Percentiles rank a stretch among this genome's conserved stretches.
Conservation (phyloP, 2,113 vertebrate genomes). For the Petromus typicus region DNA sequence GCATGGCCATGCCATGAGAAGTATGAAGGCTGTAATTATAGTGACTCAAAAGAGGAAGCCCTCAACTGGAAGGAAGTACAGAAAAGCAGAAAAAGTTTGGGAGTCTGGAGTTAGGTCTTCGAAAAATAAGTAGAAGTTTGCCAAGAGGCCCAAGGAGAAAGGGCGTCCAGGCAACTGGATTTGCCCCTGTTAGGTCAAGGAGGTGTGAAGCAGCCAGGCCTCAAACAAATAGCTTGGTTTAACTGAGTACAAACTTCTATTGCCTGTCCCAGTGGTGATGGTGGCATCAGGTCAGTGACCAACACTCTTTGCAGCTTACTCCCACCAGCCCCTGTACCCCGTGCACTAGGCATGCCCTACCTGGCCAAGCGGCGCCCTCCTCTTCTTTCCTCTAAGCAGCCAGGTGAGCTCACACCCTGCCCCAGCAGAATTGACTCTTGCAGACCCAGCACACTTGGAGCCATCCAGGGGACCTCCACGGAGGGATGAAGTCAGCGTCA, state of each 20-base stretch:
- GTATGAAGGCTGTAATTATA: constrained; percentile 27
- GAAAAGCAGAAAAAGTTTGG: constrained; percentile 66
- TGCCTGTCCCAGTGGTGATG: background rate
- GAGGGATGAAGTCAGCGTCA: background rate
- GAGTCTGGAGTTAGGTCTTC: constrained; percentile 54
- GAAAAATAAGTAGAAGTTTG: constrained; percentile 60
- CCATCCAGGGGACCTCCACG: background rate
- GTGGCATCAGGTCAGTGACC: constrained; percentile 3
- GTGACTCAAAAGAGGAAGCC: constrained; percentile 17
- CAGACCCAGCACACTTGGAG: background rate
- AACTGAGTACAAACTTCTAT: constrained; percentile 40
- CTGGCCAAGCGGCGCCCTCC: constrained; percentile 73
- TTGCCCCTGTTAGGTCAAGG: constrained; percentile 56
- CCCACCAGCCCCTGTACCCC: constrained; percentile 70
- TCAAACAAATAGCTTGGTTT: constrained; percentile 57
- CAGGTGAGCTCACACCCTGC: constrained; percentile 70
- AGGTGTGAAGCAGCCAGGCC: constrained; percentile 71
- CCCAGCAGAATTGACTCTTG: background rate
- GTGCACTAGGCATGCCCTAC: constrained; percentile 70
- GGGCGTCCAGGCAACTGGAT: constrained; percentile 51
- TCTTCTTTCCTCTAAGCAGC: constrained; percentile 78
- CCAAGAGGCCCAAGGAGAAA: background rate
- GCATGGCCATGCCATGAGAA: constrained; percentile 35
- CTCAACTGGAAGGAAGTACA: constrained; percentile 31
- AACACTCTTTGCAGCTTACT: constrained; percentile 66